Conservation (phyloP, 1,140 invertebrate genomes). For the Cecropterus lyciades region DNA sequence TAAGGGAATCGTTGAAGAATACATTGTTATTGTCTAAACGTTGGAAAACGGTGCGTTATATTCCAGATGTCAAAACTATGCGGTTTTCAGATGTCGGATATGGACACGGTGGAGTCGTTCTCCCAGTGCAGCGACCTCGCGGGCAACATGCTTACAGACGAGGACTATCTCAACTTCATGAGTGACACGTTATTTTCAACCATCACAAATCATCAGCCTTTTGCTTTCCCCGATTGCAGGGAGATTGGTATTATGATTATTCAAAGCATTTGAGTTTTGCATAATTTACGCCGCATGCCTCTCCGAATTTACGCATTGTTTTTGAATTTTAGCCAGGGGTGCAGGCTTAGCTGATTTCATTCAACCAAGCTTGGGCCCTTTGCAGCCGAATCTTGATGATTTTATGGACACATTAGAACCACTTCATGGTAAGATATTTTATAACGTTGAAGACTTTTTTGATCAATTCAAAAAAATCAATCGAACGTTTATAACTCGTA, state of each 20-base stretch:
- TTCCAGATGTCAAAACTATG: constrained; percentile 59
- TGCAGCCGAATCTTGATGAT: constrained; percentile 98
- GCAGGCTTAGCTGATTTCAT: constrained; percentile 95
- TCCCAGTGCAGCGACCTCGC: constrained; percentile 87
- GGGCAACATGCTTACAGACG: constrained; percentile 91
- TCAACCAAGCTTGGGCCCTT: constrained; percentile 97
- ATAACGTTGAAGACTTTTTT: background rate
- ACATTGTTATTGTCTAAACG: constrained; percentile 15
- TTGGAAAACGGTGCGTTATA: constrained; percentile 29
- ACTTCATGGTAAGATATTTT: constrained; percentile 87
- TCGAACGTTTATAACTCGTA: background rate
- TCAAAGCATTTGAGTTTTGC: constrained; percentile 29
- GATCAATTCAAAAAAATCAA: background rate
- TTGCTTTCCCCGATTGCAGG: constrained; percentile 97
- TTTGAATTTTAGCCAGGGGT: constrained; percentile 85
- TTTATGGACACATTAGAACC: constrained; percentile 96
- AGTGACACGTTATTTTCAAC: constrained; percentile 96
- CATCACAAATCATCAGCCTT: constrained; percentile 94
- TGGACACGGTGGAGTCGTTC: constrained; percentile 91
- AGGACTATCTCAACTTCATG: constrained; percentile 95
- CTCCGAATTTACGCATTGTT: constrained; percentile 39
- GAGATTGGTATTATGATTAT: constrained; percentile 92
- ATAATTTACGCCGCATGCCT: constrained; percentile 8
- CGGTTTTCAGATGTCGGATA: constrained; percentile 88
- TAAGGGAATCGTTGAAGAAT: background rate